Percentiles rank a stretch among this genome's conserved stretches.
Evolutionary conservation across 1,140 invertebrate genomes (phyloP).

Genomic region (Solen grandis): DNA sequence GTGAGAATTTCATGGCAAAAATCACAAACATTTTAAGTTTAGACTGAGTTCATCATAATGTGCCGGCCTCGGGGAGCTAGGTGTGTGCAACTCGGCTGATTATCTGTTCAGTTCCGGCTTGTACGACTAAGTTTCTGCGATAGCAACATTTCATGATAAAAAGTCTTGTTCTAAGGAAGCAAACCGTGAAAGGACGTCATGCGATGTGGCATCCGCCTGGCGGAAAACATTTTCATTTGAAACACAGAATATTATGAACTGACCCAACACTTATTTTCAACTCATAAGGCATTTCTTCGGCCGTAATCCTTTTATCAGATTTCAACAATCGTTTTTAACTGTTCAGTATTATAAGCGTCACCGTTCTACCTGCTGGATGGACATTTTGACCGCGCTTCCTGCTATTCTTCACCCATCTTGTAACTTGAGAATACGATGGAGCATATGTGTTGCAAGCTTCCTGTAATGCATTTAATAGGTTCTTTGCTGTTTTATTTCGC

Average conservation of each 20-base stretch:
- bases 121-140: not conserved
- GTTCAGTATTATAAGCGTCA: not conserved
- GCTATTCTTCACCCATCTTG: not conserved
- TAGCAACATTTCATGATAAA: not conserved
- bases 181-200: not conserved
- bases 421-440: not conserved
- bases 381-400: not conserved
- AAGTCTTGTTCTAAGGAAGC: not conserved
- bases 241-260: not conserved
- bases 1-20: not conserved
- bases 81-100: not conserved
- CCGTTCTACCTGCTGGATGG: not conserved
- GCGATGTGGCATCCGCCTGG: not conserved
- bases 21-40: not conserved
- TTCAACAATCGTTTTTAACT: not conserved
- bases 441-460: not conserved
- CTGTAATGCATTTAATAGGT: not conserved
- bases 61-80: not conserved
- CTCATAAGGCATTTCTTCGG: not conserved
- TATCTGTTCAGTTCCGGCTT: not conserved
- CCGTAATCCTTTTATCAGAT: not conserved
- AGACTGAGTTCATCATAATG: not conserved
- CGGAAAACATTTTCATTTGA: not conserved
- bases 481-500: not conserved
- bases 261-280: not conserved